Evolutionary conservation across 2,888 invertebrate species (phyloP).

Genomic region (Notocelia uddmanniana): DNA sequence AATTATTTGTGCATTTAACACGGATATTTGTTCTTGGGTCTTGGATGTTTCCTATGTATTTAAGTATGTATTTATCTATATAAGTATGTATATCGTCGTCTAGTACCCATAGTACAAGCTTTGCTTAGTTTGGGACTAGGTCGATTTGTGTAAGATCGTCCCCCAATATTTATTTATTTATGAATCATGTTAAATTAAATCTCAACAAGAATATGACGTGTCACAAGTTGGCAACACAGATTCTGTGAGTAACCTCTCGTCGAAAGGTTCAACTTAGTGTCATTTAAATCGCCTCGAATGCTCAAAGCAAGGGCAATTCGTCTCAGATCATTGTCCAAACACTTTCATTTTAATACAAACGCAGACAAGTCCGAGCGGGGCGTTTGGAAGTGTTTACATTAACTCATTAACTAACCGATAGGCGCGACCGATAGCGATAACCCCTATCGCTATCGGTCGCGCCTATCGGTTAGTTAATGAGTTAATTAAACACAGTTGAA

Average conservation of each 20-base stretch:
- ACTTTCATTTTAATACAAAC: not conserved
- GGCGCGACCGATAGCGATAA: conserved; percentile 28
- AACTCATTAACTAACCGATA: conserved; percentile 16
- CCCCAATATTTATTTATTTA: no score
- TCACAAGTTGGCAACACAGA: not conserved
- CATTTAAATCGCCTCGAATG: not conserved
- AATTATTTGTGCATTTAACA: no score
- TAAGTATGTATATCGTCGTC: no score
- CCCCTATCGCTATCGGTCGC: conserved; percentile 32
- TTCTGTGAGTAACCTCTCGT: not conserved
- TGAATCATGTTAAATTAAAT: no score
- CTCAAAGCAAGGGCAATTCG: not conserved
- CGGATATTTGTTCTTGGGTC: no score
- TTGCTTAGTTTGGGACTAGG: no score
- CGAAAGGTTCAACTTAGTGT: not conserved
- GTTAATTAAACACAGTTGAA: conserved; percentile 19
- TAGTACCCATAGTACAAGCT: no score
- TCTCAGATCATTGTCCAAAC: conserved; percentile 20
- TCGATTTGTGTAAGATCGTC: no score
- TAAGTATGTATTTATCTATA: no score
- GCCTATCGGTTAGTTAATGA: conserved; percentile 8
- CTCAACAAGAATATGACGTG: no score
- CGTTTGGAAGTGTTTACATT: conserved; percentile 24
- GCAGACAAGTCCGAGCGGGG: conserved; percentile 6
- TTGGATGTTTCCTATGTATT: no score